These are phyloP conservation scores for Rhinichthys klamathensis DNA, from an alignment of 2,113 vertebrate species.

Conservation along the genomic window DNA sequence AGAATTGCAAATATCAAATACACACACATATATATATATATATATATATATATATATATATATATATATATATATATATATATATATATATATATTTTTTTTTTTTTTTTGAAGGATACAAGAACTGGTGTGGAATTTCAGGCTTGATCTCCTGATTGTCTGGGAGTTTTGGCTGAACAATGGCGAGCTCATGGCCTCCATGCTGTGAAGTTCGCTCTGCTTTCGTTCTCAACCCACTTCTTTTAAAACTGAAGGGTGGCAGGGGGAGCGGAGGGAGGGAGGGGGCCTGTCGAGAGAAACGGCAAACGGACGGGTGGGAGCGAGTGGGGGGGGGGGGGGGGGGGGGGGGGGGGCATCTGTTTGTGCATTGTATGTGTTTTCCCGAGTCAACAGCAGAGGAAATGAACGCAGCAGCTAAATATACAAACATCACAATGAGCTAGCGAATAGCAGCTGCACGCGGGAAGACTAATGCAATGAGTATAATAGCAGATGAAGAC, in stretches of 20 bases:
- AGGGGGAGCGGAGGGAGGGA: conserved; percentile 19
- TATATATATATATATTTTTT: too few species aligned
- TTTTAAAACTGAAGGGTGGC: conserved; percentile 54
- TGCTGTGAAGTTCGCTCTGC: conserved; percentile 60
- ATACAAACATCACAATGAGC: conserved; percentile 74
- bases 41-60: too few species aligned
- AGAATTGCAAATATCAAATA: neutral
- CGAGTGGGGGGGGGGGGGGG: neutral
- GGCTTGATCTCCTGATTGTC: conserved; percentile 50
- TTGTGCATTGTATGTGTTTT: conserved; percentile 74
- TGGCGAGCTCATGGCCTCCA: conserved; percentile 42
- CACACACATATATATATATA: too few species aligned
- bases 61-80: too few species aligned
- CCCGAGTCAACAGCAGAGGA: conserved; percentile 71
- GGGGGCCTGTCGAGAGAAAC: conserved; percentile 34
- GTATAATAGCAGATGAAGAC: conserved; percentile 41
- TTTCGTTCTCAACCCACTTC: conserved; percentile 62
- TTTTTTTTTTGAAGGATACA: neutral
- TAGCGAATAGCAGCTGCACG: conserved; percentile 65
- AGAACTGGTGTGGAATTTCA: conserved; percentile 37
- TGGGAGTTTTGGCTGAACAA: conserved; percentile 45
- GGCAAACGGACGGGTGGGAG: conserved; percentile 11
- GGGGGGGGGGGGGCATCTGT: too few species aligned
- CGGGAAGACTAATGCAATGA: conserved; percentile 61
- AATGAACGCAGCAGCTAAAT: conserved; percentile 74